A percentile compares a stretch with the other conserved stretches of the same genome.
phyloP scores from a whole-genome alignment of 2,888 invertebrate species.

The Xestobium rufovillosum region DNA sequence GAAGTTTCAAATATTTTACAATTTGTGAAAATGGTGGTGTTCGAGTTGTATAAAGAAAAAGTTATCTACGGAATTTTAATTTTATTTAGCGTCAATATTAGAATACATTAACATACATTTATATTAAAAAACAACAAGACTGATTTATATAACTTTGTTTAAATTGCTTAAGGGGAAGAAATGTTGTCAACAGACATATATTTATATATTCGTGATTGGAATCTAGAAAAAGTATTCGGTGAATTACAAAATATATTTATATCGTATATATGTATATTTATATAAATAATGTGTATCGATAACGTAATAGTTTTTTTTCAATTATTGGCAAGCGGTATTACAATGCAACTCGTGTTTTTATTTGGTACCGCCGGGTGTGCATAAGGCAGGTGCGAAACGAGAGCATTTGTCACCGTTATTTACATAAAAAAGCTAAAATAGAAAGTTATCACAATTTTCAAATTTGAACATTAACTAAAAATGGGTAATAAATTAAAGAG shows the following conservation, averaged over 20 bases:
- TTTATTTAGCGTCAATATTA: constrained; percentile 40
- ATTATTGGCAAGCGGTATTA: constrained; percentile 32
- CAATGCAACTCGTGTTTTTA: constrained; percentile 24
- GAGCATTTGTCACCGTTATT: constrained; percentile 27
- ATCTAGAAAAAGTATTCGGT: constrained; percentile 35
- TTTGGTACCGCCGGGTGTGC: constrained; percentile 34
- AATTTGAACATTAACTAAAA: constrained; percentile 13
- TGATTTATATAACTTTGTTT: constrained; percentile 37
- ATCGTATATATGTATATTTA: constrained; percentile 25
- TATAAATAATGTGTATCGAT: constrained; percentile 33
- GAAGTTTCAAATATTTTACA: no score
- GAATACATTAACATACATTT: constrained; percentile 42
- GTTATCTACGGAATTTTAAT: constrained; percentile 35
- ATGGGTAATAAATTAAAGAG: neutral
- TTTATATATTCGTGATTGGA: constrained; percentile 33
- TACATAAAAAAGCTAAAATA: constrained; percentile 26
- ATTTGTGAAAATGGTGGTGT: no score
- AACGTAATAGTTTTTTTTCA: constrained; percentile 32
- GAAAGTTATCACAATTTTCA: constrained; percentile 31
- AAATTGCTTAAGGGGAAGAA: constrained; percentile 36
- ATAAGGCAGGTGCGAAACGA: constrained; percentile 37
- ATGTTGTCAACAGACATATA: constrained; percentile 34
- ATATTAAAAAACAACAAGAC: constrained; percentile 42
- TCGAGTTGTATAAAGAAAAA: no score
- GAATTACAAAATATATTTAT: constrained; percentile 33